Evolutionary conservation across 1,140 invertebrate species (phyloP), one percentile per base, ranked within the genome.

Genomic region (Asobara japonica): DNA sequence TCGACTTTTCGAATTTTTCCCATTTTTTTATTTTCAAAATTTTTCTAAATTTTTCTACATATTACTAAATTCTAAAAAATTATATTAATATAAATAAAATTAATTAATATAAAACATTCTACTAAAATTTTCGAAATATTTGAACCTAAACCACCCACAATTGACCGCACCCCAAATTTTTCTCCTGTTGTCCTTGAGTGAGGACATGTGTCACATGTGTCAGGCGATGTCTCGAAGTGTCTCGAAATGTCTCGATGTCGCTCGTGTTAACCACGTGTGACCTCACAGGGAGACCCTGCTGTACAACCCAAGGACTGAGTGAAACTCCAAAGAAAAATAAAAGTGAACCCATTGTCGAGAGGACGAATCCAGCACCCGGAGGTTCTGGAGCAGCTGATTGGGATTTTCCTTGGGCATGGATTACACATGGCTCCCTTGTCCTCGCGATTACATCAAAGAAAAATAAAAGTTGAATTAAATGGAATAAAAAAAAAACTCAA

Each of bases 231-330:
- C 20, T 5, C 3, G 45, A 41, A 20, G 45, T 51, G 18, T 6
- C 20, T 56, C 51, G 51, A 22, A 27, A 56, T 56, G 51, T 56
- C 20, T 5, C 3, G 45, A 41, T 51, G 45, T 51, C 22, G 6
- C 20, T 56, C 51, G 51, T 56, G 51, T 56, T 56, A 27, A 25
- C 51, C 51, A 56, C 22, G 51, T 56, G 51, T 56, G 51, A 56
- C 51, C 51, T 56, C 51, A 56, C 51, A 56, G 25, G 51, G 20
- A 56, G 51, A 22, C 22, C 11, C 20, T 36, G 6, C 22, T 56
- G 51, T 25, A 56, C n/a, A 56, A 18, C 11, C 22, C 18, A 56
- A 56, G 51, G 22, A 56, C 51, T 22, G 51, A 56, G 51, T 56
- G 22, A 56, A 56, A 56, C 20, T 56, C 51, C 20, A 56, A 56